These are phyloP conservation scores for Entelurus aequoreus DNA, from an alignment of 2,113 vertebrate genomes.

Conservation along the genomic window DNA sequence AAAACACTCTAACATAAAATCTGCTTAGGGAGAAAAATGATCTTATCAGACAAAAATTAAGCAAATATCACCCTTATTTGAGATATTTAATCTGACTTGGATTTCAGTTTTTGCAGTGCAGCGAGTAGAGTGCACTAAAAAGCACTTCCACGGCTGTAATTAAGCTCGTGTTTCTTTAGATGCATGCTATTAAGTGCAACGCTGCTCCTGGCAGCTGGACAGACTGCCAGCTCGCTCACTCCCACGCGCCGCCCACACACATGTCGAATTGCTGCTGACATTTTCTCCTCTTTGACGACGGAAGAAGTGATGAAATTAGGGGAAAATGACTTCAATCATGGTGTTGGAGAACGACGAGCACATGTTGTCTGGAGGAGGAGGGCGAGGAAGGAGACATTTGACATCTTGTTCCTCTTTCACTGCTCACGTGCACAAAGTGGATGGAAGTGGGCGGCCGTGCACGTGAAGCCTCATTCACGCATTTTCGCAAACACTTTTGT, in stretches of 20 bases:
- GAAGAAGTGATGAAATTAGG: neutral
- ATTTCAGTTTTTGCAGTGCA: neutral
- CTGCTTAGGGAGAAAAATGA: no score
- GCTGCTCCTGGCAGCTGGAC: neutral
- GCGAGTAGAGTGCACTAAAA: neutral
- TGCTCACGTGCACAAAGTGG: slow-evolving; percentile 25
- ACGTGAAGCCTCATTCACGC: slow-evolving; percentile 18
- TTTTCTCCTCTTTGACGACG: neutral
- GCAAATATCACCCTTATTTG: no score
- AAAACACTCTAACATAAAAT: no score
- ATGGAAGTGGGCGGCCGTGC: slow-evolving; percentile 18
- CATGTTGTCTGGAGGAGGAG: neutral
- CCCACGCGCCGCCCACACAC: neutral
- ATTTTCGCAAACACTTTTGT: neutral
- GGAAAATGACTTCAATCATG: slow-evolving; percentile 3
- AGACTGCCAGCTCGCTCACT: neutral
- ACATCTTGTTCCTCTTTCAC: slow-evolving; percentile 10
- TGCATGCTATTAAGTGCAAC: neutral
- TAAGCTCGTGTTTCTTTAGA: neutral
- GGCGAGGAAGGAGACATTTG: neutral
- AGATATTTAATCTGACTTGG: no score
- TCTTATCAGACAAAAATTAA: no score
- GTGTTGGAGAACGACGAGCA: neutral
- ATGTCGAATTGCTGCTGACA: slow-evolving; percentile 5
- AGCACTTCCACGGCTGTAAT: neutral